These are phyloP conservation scores for Coptodon bakossiorum DNA, from an alignment of 2,113 vertebrate species.

Conservation along the genomic window DNA sequence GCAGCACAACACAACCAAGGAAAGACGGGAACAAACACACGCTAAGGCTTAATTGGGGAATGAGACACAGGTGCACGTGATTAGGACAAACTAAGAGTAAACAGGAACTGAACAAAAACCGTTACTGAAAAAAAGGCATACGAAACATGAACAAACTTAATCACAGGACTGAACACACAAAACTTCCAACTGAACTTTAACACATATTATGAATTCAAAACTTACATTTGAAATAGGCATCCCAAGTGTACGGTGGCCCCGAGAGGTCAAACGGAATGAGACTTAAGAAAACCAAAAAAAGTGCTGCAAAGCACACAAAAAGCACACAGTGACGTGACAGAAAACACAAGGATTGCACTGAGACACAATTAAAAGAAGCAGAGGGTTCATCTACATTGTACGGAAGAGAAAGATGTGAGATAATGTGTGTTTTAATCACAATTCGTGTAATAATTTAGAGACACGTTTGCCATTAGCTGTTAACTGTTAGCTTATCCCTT, in stretches of 20 bases:
- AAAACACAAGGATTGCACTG: neutral
- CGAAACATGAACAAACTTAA: neutral
- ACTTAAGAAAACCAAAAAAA: neutral
- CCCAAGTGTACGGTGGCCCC: neutral
- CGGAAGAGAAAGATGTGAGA: neutral
- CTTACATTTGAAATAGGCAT: neutral
- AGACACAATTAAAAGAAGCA: neutral
- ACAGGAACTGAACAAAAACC: neutral
- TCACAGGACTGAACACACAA: neutral
- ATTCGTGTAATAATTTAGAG: neutral
- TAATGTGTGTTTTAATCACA: neutral
- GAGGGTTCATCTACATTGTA: rapidly evolving
- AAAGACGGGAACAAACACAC: neutral
- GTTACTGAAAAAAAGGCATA: neutral
- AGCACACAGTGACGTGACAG: neutral
- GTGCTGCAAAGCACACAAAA: neutral
- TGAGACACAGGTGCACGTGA: neutral
- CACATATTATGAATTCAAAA: neutral
- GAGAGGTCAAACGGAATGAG: neutral
- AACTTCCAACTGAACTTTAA: neutral
- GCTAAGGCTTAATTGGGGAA: neutral
- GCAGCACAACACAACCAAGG: neutral
- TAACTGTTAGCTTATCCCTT: neutral
- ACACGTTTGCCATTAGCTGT: neutral
- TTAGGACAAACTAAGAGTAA: neutral